phyloP scores from a whole-genome alignment of 2,113 vertebrate species.

The Phoxinus phoxinus region DNA sequence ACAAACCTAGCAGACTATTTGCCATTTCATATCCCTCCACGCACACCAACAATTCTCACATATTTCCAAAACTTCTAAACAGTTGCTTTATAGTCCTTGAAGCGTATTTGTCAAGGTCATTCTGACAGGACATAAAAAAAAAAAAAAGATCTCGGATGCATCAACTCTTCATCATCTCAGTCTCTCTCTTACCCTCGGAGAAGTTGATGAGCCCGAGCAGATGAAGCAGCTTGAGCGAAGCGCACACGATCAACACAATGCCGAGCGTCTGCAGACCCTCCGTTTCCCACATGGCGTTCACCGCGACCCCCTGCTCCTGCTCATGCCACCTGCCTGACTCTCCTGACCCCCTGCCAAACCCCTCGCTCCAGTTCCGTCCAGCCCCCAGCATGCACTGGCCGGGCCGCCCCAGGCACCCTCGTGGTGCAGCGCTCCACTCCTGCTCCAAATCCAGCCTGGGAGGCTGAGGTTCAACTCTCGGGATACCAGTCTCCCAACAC shows the following conservation, averaged over 20 bases:
- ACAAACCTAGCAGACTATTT: background rate
- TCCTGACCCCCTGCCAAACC: constrained; percentile 56
- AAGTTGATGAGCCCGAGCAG: constrained; percentile 98
- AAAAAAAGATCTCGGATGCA: background rate
- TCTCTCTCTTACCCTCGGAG: constrained; percentile 91
- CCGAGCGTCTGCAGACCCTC: constrained; percentile 98
- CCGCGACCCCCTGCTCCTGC: constrained; percentile 80
- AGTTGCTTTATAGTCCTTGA: background rate
- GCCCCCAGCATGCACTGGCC: constrained; percentile 62
- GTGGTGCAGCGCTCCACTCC: constrained; percentile 62
- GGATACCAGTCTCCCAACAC: constrained; percentile 12
- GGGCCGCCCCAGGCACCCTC: constrained; percentile 65
- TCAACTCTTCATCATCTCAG: background rate
- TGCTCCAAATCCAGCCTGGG: constrained; percentile 73
- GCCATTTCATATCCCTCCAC: background rate
- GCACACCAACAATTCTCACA: background rate
- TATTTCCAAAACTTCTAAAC: background rate
- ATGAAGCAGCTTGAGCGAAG: constrained; percentile 97
- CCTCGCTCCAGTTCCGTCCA: constrained; percentile 74
- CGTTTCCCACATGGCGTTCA: constrained; percentile 93
- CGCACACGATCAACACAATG: constrained; percentile 96
- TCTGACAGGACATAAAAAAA: background rate
- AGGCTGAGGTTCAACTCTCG: background rate
- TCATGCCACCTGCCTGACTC: constrained; percentile 68
- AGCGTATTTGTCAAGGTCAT: background rate